These are phyloP conservation scores for Microplitis manilae DNA, from an alignment of 2,888 invertebrate genomes.

Conservation along the genomic window DNA sequence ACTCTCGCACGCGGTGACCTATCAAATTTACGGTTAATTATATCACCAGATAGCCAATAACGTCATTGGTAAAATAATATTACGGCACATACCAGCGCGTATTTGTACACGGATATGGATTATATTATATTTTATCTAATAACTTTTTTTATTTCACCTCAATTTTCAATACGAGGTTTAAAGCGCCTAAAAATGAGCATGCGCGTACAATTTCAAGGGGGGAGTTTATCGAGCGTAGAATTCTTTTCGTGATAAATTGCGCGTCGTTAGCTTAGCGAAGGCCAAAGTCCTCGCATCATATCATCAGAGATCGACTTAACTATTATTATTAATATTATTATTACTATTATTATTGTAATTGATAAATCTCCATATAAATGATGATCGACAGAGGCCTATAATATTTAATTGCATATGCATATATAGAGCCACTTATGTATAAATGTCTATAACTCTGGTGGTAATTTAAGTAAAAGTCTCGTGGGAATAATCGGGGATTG, in stretches of 20 bases:
- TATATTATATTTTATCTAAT: conserved; percentile 11
- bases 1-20: conserved; percentile 33
- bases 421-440: neutral
- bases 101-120: neutral
- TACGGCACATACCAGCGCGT: neutral
- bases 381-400: neutral
- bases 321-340: neutral
- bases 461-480: neutral
- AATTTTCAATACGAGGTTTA: conserved; percentile 14
- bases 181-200: conserved; percentile 34
- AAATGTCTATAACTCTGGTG: neutral
- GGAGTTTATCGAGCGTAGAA: conserved; percentile 44
- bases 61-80: neutral
- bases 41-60: conserved; percentile 4
- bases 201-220: conserved; percentile 33
- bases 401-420: neutral
- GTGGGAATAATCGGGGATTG: neutral
- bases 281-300: conserved; percentile 31
- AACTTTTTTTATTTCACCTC: conserved; percentile 21
- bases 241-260: conserved; percentile 43
- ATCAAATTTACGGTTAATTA: conserved; percentile 16
- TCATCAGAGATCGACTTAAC: conserved; percentile 4
- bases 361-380: neutral
- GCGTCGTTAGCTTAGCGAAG: conserved; percentile 36
- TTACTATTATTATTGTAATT: neutral